phyloP scores from a whole-genome alignment of 2,797 vertebrate genomes.

The Schizothorax lantsangensis region DNA sequence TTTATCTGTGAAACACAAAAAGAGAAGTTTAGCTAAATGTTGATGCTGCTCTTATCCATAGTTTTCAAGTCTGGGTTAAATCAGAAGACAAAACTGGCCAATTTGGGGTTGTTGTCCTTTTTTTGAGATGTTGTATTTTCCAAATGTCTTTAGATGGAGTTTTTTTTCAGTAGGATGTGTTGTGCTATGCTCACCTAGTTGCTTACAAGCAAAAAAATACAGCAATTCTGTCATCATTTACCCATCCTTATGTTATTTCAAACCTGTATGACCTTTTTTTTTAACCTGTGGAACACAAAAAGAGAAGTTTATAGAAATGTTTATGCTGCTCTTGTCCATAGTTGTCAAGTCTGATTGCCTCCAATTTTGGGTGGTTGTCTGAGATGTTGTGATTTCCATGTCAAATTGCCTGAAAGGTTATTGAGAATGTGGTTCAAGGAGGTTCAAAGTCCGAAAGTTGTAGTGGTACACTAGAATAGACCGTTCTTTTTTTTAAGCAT shows the following conservation, averaged over 20 bases:
- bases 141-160: no score
- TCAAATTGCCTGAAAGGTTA: conserved; percentile 5
- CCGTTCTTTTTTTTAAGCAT: conserved; percentile 10
- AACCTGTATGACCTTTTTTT: no score
- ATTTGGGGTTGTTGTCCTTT: no score
- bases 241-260: no score
- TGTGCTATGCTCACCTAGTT: no score
- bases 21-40: neutral
- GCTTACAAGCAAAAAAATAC: no score
- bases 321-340: neutral
- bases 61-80: neutral
- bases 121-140: no score
- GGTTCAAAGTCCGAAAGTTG: conserved; percentile 1
- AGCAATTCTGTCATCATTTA: no score
- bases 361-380: neutral
- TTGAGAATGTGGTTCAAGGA: neutral
- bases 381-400: neutral
- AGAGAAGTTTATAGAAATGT: neutral
- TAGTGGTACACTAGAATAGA: conserved; percentile 35
- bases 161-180: no score
- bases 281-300: neutral
- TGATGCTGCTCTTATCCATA: neutral
- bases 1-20: neutral
- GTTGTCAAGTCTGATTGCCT: neutral
- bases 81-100: no score